These are phyloP conservation scores for Psix sp. DNA, from an alignment of 1,140 invertebrate genomes.

Conservation along the genomic window DNA sequence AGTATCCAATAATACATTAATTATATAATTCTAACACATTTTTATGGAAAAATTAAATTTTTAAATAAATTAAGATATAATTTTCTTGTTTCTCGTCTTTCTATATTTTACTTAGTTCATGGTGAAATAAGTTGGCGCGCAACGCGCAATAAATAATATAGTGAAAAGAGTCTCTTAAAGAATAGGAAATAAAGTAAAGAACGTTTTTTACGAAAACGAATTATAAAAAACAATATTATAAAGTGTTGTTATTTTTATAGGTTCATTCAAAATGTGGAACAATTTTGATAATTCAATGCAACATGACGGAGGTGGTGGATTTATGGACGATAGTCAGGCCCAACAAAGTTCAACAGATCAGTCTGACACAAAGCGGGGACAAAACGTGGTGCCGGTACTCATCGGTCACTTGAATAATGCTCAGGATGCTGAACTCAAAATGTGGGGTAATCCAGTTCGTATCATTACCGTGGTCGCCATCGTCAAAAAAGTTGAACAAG, in stretches of 20 bases:
- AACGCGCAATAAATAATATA: not conserved
- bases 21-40: too few species aligned
- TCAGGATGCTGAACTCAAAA: conserved; percentile 50
- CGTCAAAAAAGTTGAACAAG: conserved; percentile 62
- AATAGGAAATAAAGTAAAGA: not conserved
- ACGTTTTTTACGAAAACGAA: too few species aligned
- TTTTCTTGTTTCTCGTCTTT: not conserved
- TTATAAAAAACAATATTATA: not conserved
- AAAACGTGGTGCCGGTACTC: conserved; percentile 66
- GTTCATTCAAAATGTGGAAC: conserved; percentile 52
- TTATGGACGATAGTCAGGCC: conserved; percentile 57
- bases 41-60: too few species aligned
- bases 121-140: conserved; percentile 19
- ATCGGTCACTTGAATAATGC: conserved; percentile 62
- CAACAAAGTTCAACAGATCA: conserved; percentile 39
- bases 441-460: conserved; percentile 59
- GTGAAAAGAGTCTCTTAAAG: not conserved
- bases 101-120: conserved; percentile 3
- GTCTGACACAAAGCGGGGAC: conserved; percentile 46
- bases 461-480: conserved; percentile 64
- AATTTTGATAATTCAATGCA: conserved; percentile 54
- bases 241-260: not conserved
- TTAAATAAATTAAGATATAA: too few species aligned
- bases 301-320: conserved; percentile 56
- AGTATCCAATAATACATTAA: too few species aligned